Evolutionary conservation across 2,113 vertebrate species (phyloP), one percentile per base, ranked within the genome.

Genomic region (Lota lota): DNA sequence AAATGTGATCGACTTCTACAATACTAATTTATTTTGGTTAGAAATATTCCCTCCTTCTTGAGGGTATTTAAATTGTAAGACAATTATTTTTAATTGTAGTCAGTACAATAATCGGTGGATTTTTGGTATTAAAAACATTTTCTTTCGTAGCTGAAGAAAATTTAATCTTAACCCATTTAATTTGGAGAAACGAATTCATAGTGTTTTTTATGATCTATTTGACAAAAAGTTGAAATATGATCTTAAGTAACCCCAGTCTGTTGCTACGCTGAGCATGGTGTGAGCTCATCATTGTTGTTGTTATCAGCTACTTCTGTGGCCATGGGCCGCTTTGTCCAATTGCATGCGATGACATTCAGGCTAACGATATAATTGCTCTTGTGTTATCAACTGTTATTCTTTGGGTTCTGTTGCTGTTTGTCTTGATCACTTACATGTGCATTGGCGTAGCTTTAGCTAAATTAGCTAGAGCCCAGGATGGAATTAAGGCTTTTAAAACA

Each of bases 271-370:
- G 7, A 4, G 7, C 28, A 33, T 33, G 28, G 28, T 33, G 10
- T 47, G 12, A 47, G 40, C 12, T 47, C 10, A 47, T 47, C 8
- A 47, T 47, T 47, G 28, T 33, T 47, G 17, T 51, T 74, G 19
- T 47, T 85, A 33, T 33, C 2, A 79, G 80, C 22, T 85, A 66
- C 62, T 85, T 83, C 40, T 78, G 80, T 78, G 78, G 78, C 21
- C 78, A 83, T 64, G 83, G 73, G 4, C 78, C 78, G 21, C 3
- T 85, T 20, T 76, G 51, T 72, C 63, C 10, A 19, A 4, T 83
- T 20, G 70, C 80, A 5, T 85, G 80, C 54, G 75, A 79, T 72
- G 68, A 66, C 8, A 12, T 47, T 47, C 40, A 33, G 28, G 69
- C 66, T 5, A 77, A 70, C 69, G 14, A 1, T 2, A 53, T 66